Evolutionary conservation across 2,797 vertebrate species (phyloP).

Genomic region (Hypotaenidia okinawae): DNA sequence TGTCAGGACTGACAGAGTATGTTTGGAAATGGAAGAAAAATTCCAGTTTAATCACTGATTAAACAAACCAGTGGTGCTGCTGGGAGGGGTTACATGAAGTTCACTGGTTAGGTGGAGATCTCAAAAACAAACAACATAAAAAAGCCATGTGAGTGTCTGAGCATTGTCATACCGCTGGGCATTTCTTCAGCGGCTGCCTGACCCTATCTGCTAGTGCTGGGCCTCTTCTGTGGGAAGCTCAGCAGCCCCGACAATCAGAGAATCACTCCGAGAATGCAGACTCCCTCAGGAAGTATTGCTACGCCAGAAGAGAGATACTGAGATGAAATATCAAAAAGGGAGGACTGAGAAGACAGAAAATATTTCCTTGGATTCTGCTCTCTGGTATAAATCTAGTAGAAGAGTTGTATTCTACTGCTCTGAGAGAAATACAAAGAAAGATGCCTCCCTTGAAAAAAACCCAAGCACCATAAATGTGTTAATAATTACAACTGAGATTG

Average conservation of each 20-base stretch:
- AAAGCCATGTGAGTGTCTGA: neutral
- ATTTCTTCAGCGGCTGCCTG: neutral
- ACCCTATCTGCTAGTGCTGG: neutral
- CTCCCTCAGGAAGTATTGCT: rapidly evolving
- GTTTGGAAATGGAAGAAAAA: slow-evolving; percentile 43
- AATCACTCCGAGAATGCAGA: neutral
- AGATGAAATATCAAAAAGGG: neutral
- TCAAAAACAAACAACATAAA: neutral
- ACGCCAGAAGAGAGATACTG: rapidly evolving
- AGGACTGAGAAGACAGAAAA: neutral
- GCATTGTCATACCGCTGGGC: neutral
- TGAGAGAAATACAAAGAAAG: neutral
- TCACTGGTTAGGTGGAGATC: slow-evolving; percentile 29
- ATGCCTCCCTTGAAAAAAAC: neutral
- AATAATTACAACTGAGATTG: neutral
- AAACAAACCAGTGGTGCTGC: slow-evolving; percentile 39
- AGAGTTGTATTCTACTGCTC: neutral
- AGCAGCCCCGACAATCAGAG: neutral
- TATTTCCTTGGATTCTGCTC: neutral
- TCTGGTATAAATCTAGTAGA: neutral
- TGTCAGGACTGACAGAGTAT: neutral
- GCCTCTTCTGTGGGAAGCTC: neutral
- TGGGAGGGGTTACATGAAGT: slow-evolving; percentile 18
- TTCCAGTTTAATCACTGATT: slow-evolving; percentile 59
- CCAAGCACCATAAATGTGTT: neutral